phyloP scores from a whole-genome alignment of 2,113 vertebrate genomes.

The Callithrix jacchus region DNA sequence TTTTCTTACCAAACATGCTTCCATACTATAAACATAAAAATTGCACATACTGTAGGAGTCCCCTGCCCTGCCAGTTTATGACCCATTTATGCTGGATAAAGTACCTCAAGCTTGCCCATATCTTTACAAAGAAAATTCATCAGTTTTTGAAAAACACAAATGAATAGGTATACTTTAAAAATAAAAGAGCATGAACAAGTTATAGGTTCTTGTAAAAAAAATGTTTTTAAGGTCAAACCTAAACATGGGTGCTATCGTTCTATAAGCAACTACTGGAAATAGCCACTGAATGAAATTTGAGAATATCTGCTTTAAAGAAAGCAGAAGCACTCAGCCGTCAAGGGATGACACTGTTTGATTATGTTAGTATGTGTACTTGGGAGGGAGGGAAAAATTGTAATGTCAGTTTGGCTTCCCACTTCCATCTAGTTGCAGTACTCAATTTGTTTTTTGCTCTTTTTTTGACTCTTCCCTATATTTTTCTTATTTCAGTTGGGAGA shows the following conservation, averaged over 20 bases:
- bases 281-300: neutral
- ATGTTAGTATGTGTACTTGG: neutral
- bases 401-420: neutral
- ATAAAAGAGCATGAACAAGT: neutral
- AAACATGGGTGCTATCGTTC: neutral
- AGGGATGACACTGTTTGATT: no score
- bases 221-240: neutral
- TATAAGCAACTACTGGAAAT: neutral
- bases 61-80: neutral
- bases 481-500: neutral
- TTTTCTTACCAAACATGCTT: neutral
- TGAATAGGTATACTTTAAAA: neutral
- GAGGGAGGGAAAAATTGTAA: neutral
- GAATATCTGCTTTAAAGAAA: neutral
- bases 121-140: conserved; percentile 8
- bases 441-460: neutral
- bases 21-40: neutral
- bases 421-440: neutral
- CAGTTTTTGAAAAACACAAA: neutral
- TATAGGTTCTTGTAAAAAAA: neutral
- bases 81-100: neutral
- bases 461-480: neutral
- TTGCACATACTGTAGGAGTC: neutral
- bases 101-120: neutral
- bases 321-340: neutral